Percentiles rank a stretch among this genome's conserved stretches.
These are phyloP conservation scores for Danaus chrysippus DNA, from an alignment of 2,888 invertebrate genomes.

Conservation along the genomic window DNA sequence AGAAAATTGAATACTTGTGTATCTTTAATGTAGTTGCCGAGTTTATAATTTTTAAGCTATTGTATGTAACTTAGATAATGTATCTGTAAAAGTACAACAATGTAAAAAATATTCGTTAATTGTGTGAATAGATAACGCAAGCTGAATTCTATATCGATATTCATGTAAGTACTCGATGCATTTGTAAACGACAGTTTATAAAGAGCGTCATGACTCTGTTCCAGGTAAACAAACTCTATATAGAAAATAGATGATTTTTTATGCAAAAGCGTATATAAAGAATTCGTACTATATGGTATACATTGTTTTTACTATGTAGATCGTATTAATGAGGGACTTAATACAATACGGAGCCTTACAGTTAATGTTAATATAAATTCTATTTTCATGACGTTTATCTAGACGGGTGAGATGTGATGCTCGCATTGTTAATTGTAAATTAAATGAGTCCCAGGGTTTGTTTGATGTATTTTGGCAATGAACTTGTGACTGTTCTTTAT, in stretches of 20 bases:
- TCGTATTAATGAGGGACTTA: constrained; percentile 8
- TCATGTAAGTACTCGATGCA: background rate
- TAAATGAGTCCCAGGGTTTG: background rate
- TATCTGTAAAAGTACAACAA: no score
- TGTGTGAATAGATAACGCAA: no score
- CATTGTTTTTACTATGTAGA: background rate
- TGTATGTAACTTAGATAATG: no score
- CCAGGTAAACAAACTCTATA: background rate
- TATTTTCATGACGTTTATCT: constrained; percentile 28
- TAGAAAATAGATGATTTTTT: background rate
- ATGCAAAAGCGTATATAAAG: background rate
- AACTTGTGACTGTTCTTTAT: constrained; percentile 12
- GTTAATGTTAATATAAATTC: constrained; percentile 24
- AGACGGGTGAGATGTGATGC: constrained; percentile 8
- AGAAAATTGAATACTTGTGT: no score
- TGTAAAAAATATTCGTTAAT: no score
- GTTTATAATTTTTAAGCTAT: no score
- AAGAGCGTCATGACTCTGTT: background rate
- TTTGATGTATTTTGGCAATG: background rate
- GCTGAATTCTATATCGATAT: no score
- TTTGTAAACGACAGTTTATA: background rate
- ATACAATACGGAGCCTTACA: constrained; percentile 11
- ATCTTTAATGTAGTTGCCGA: no score
- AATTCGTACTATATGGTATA: background rate
- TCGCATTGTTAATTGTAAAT: background rate